These are phyloP conservation scores for Peromyscus melanophrys DNA, from an alignment of 2,797 vertebrate genomes.

Conservation along the genomic window DNA sequence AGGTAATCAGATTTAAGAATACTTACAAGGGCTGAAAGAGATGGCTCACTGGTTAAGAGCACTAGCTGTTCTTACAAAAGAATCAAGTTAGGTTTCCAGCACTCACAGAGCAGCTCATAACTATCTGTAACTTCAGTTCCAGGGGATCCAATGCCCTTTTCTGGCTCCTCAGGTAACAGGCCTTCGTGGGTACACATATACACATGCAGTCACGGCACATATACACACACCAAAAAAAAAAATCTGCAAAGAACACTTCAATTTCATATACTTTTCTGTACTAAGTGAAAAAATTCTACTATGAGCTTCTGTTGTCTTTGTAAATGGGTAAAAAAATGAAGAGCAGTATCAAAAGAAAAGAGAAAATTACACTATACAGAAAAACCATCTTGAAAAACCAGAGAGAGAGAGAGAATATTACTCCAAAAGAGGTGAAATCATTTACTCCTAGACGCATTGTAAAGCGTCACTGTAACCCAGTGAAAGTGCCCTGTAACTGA, in stretches of 20 bases:
- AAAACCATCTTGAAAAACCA: background rate
- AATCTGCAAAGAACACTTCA: background rate
- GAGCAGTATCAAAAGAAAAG: background rate
- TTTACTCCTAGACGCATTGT: constrained; percentile 16
- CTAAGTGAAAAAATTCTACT: constrained; percentile 47
- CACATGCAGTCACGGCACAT: background rate
- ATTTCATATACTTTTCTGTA: constrained; percentile 35
- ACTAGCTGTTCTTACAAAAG: background rate
- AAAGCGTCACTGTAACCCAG: constrained; percentile 36
- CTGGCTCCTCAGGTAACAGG: background rate
- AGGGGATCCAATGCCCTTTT: background rate
- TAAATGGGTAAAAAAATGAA: constrained; percentile 53
- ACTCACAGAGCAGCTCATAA: background rate
- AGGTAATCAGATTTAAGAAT: background rate
- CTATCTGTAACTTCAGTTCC: background rate
- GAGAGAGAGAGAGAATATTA: background rate
- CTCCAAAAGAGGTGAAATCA: constrained; percentile 18
- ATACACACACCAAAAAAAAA: background rate
- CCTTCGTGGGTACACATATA: background rate
- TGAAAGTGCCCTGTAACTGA: constrained; percentile 63
- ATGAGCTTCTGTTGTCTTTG: background rate
- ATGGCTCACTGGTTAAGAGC: background rate
- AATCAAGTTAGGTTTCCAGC: background rate
- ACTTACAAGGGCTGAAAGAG: background rate
- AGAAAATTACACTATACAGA: background rate